phyloP scores from a whole-genome alignment of 2,113 vertebrate genomes.

The Cephalopterus ornatus region DNA sequence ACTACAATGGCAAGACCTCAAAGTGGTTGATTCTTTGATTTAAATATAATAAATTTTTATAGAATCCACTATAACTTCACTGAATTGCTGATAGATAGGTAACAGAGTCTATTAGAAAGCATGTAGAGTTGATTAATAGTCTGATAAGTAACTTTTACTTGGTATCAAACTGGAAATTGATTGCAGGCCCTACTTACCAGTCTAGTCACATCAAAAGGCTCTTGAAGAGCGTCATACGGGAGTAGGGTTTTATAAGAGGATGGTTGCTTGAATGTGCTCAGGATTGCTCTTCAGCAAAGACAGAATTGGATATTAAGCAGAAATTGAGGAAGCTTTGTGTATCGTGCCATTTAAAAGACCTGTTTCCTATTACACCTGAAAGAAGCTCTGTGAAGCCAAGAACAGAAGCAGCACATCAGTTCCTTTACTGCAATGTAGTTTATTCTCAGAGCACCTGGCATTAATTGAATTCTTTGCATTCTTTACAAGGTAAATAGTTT shows the following conservation, averaged over 20 bases:
- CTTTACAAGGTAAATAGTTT: slow-evolving; percentile 11
- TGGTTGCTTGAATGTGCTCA: neutral
- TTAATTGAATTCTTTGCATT: slow-evolving; percentile 13
- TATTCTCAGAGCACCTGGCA: neutral
- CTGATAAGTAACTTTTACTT: slow-evolving; percentile 56
- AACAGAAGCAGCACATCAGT: neutral
- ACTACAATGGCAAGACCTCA: neutral
- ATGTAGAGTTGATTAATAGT: slow-evolving; percentile 41
- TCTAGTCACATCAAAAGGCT: slow-evolving; percentile 53
- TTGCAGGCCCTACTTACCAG: slow-evolving; percentile 52
- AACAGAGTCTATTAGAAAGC: slow-evolving; percentile 29
- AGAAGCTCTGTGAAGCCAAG: neutral
- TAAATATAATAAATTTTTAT: neutral
- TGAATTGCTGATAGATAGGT: slow-evolving; percentile 32
- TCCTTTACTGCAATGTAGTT: neutral
- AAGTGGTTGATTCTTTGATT: neutral
- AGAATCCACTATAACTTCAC: neutral
- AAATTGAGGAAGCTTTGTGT: neutral
- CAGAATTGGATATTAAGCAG: neutral
- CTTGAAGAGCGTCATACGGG: slow-evolving; percentile 8
- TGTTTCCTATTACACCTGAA: neutral
- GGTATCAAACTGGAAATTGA: slow-evolving; percentile 51
- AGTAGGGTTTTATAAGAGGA: slow-evolving; percentile 4
- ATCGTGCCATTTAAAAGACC: neutral
- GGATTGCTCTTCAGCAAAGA: slow-evolving; percentile 28